Base-by-base conservation (phyloP, 2,888 invertebrate genomes). In the Lycaena phlaeas region DNA sequence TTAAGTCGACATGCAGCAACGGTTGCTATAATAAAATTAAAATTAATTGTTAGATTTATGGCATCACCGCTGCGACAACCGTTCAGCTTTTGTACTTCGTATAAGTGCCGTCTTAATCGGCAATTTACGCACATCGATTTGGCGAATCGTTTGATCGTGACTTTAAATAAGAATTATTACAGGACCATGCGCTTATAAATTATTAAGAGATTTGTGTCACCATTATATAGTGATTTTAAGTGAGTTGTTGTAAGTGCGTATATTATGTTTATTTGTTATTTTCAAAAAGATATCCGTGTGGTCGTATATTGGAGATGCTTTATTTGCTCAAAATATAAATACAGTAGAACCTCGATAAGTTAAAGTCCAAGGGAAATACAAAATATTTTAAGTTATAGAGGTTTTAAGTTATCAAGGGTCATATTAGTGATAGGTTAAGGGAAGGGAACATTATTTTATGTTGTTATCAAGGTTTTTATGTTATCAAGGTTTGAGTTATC, bases 41-140 rank as follows among this genome's bases (percentile, higher is more conserved):
- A 76, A 77, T 76, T 77, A 77, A 75, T 78, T 77, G 71, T 73
- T 57, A 62, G 69, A 76, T 76, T 76, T 74, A 78, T 74, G 57
- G 64, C 67, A 55, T 47, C 55, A 57, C 50, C 48, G 56, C 53
- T 53, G 60, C 62, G 60, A 61, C 53, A 53, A 51, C 59, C 57
- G 61, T 59, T 61, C 61, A 57, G 53, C 61, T 59, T 73, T 74
- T 74, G 74, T 71, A 65, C 62, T 61, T 59, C 57, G 58, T 64
- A 61, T 63, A 59, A 67, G 62, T 71, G 64, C 60, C 63, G 63
- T 70, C 74, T 73, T 75, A 76, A 75, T 75, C 72, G 66, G 59
- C 62, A 57, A 68, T 70, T 73, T 72, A 72, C 65, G 64, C 59
- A 64, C 59, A 64, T 61, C 61, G 52, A 69, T 72, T 70, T 64